A percentile compares a stretch with the other conserved stretches of the same genome.
Conservation (phyloP, 2,888 invertebrate genomes). For the Sacculina carcini region DNA sequence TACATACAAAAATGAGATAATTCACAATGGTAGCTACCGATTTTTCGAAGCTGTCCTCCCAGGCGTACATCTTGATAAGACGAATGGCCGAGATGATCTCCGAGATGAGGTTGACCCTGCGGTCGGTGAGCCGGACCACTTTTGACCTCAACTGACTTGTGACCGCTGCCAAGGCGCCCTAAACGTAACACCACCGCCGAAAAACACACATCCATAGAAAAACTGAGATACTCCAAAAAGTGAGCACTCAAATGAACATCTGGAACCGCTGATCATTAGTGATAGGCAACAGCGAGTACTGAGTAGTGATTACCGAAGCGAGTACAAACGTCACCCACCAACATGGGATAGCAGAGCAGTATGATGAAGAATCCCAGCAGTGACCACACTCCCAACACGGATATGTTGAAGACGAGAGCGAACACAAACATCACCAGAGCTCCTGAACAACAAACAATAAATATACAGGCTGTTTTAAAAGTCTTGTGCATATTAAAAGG, state of each 20-base stretch:
- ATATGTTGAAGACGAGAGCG: slow-evolving; percentile 20
- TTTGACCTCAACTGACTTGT: slow-evolving; percentile 17
- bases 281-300: neutral
- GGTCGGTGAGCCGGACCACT: slow-evolving; percentile 19
- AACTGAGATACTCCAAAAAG: slow-evolving; percentile 2
- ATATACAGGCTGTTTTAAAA: too few relatives aligned
- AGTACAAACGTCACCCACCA: slow-evolving; percentile 18
- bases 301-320: neutral
- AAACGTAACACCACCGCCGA: slow-evolving; percentile 10
- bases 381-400: slow-evolving; percentile 23
- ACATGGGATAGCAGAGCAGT: slow-evolving; percentile 21
- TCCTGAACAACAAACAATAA: slow-evolving; percentile 15
- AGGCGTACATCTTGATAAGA: slow-evolving; percentile 29
- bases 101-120: slow-evolving; percentile 23
- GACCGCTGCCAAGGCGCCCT: slow-evolving; percentile 18
- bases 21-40: slow-evolving; percentile 16
- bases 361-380: slow-evolving; percentile 21
- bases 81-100: slow-evolving; percentile 27
- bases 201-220: neutral
- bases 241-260: neutral
- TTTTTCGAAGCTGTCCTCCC: slow-evolving; percentile 27
- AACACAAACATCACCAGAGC: slow-evolving; percentile 20
- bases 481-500: too few relatives aligned
- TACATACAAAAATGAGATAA: too few relatives aligned
- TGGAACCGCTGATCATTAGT: neutral